phyloP scores from a whole-genome alignment of 2,113 vertebrate genomes.

The Pandion haliaetus region DNA sequence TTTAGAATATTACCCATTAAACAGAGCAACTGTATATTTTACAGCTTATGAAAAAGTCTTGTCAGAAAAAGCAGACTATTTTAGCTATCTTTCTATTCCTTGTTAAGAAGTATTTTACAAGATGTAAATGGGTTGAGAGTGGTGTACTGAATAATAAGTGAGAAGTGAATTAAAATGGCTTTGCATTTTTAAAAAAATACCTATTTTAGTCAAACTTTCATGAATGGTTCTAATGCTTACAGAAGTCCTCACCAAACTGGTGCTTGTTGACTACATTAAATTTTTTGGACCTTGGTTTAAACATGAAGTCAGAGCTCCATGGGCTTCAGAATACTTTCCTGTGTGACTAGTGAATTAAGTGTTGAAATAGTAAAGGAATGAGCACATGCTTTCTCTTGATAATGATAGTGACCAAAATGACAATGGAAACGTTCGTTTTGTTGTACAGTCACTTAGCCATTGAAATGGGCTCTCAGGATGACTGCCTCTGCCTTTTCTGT shows the following conservation, averaged over 20 bases:
- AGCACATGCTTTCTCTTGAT: background rate
- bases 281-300: background rate
- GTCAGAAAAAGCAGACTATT: background rate
- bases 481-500: background rate
- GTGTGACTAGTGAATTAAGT: background rate
- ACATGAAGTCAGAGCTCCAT: background rate
- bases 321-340: background rate
- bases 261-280: background rate
- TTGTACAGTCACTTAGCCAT: background rate
- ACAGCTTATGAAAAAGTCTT: background rate
- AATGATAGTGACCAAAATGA: background rate
- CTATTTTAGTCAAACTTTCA: background rate
- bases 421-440: background rate
- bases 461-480: background rate
- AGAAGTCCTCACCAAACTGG: background rate
- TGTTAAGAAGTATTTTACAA: background rate
- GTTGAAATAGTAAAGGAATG: background rate
- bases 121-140: background rate
- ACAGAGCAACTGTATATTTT: background rate
- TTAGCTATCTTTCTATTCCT: background rate
- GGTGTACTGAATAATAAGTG: background rate
- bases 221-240: background rate
- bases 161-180: background rate
- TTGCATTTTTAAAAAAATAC: background rate
- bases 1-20: background rate